Conservation (phyloP, 1,140 invertebrate genomes). For the honey bee (Apis mellifera) region Amel_HAv3.1 CM009933.2:4100501-4101000, state of each 20-base stretch:
- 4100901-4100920: not conserved
- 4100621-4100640: too few species aligned
- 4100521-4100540: not conserved
- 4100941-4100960: not conserved
- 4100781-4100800: conserved; percentile 30
- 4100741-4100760: conserved; percentile 18
- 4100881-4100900: conserved; percentile 51
- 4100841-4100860: conserved; percentile 1
- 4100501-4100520: not conserved
- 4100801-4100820: conserved; percentile 48
- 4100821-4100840: conserved; percentile 36
- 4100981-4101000: not conserved
- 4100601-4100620: too few species aligned
- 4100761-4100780: conserved; percentile 10
- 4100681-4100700: not conserved
- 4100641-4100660: too few species aligned
- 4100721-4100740: too few species aligned
- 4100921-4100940: not conserved
- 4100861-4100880: not conserved
- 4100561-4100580: too few species aligned
- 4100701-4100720: too few species aligned
- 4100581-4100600: too few species aligned
- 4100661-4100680: not conserved
- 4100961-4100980: not conserved
- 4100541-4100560: too few species aligned